Base-by-base conservation (phyloP, 2,888 invertebrate genomes). In the Chrysolina haemoptera region DNA sequence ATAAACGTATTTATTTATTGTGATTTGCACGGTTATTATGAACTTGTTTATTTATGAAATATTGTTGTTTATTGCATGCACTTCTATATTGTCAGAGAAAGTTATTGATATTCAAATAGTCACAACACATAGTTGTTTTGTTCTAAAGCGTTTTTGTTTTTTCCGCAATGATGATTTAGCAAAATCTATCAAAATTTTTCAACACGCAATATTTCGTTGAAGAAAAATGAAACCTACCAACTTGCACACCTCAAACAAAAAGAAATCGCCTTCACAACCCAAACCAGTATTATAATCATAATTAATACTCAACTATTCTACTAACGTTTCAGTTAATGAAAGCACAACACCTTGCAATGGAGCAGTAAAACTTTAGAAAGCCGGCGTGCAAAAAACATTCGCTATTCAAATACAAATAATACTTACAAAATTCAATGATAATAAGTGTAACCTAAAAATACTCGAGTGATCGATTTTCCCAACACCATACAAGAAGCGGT, bases 341-440 rank as follows among this genome's bases (percentile, higher is more conserved):
- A 35, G 22, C 59, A 35, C n/a, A 59, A 35, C n/a, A 16, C n/a
- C n/a, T 27, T 1, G 9, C 59, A 59, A 20, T 16, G 43, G 63
- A 63, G 18, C 16, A 16, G 12, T 63, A 62, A 46, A 62, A 35
- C 14, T 14, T 62, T 43, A 16, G 10, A 59, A 22, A 40, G 1
- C 22, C 0, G 9, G 18, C 69, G 40, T 70, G 69, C 69, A 50
- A 46, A 20, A 8, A 20, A 27, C 27, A 27, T 12, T 12, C 8
- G 16, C 43, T 14, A 41, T 53, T 14, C 41, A 59, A 46, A 67
- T 63, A 67, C 62, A 14, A n/a, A n/a, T 10, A 72, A 48, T 72
- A 72, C 72, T 72, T 72, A 72, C 72, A 68, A 72, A 72, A 68
- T 55, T 63, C 62, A 72, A 63, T 68, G 71, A 70, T 35, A 27